Percentiles rank a stretch among this genome's conserved stretches.
phyloP scores from a whole-genome alignment of 2,888 invertebrate species.

The Parnassius smintheus region DNA sequence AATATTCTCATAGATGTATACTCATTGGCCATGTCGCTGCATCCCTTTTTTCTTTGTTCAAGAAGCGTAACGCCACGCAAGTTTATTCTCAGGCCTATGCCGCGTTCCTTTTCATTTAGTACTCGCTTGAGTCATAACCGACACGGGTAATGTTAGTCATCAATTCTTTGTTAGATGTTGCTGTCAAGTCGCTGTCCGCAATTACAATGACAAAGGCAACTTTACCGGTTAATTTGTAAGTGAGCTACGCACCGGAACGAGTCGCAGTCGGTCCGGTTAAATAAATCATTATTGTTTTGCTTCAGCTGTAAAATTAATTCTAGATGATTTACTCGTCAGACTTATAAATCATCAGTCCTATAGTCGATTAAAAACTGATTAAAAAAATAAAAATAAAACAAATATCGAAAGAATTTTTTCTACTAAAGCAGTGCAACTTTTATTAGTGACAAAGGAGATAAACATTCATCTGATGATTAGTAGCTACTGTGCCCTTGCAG shows the following conservation, averaged over 20 bases:
- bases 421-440: too few relatives aligned
- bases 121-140: slow-evolving; percentile 39
- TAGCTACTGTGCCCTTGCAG: too few relatives aligned
- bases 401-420: too few relatives aligned
- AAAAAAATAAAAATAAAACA: too few relatives aligned
- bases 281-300: too few relatives aligned
- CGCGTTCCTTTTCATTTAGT: slow-evolving; percentile 53
- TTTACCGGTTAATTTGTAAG: slow-evolving; percentile 15
- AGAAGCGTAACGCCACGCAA: slow-evolving; percentile 72
- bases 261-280: neutral
- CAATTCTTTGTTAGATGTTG: slow-evolving; percentile 35
- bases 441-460: too few relatives aligned
- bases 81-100: slow-evolving; percentile 62
- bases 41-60: slow-evolving; percentile 74
- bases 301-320: too few relatives aligned
- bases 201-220: slow-evolving; percentile 20
- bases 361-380: too few relatives aligned
- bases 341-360: too few relatives aligned
- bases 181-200: slow-evolving; percentile 9
- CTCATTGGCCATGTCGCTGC: slow-evolving; percentile 58
- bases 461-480: too few relatives aligned
- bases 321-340: too few relatives aligned
- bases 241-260: slow-evolving; percentile 7
- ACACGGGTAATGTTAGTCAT: slow-evolving; percentile 31
- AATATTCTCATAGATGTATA: slow-evolving; percentile 56